Base-by-base conservation (phyloP, 1,140 invertebrate genomes). In the Bombus terrestris region DNA sequence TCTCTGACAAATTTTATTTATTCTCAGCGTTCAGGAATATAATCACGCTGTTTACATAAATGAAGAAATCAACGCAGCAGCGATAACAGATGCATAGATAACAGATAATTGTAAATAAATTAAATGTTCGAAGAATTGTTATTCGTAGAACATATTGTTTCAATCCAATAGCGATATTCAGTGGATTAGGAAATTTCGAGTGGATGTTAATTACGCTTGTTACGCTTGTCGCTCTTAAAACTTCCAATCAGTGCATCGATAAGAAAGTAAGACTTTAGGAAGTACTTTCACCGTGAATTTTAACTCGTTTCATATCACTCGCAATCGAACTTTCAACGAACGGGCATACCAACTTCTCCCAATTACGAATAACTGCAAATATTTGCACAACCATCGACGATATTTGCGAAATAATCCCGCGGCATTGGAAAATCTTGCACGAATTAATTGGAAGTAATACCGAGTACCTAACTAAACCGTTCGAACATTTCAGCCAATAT, bases 231-330 rank as follows among this genome's bases (percentile, higher is more conserved):
- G 71, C 68, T 43, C 35, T 53, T 76, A 47, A 59, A 59, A 47
- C 39, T 37, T 78, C 66, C 47, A 79, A 84, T 72, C 37, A 15
- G 1, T 35, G 5, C 59, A 47, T n/a, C 73, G 75, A 87, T 89
- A 88, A 82, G 73, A 73, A 72, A 83, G 62, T 41, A 47, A 59
- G n/a, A 3, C 68, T 81, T 81, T 73, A n/a, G 77, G 83, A 73
- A 81, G 78, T 39, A 86, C 84, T 86, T 86, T 81, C 81, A 77
- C 76, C 74, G 82, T 35, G 72, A 86, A 79, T 86, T 79, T 78
- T 66, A 41, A 76, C 69, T 82, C 37, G 83, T 85, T 81, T 64
- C 83, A 22, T 85, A 83, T 77, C 81, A n/a, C 25, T n/a, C 62
- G 71, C 71, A 22, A 82, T 68, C 78, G 68, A 69, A 71, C 72